Evolutionary conservation across 2,797 vertebrate species (phyloP), one percentile per base, ranked within the genome.

Genomic region (Halcyon smyrnensis): DNA sequence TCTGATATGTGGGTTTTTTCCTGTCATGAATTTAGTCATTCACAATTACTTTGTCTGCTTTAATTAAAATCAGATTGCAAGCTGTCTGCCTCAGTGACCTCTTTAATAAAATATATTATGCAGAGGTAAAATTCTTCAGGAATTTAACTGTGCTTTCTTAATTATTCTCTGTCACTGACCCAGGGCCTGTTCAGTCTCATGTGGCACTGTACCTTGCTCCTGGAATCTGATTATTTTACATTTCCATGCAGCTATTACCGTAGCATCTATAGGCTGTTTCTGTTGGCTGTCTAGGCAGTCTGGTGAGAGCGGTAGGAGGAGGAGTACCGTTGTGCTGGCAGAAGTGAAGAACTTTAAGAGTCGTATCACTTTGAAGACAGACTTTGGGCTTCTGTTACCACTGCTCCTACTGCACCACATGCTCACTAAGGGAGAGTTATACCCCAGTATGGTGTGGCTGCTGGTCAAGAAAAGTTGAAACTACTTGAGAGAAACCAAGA

Each of bases 41-140:
- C 48, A 65, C 11, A 59, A 45, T 65, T 82, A 25, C 19, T 83
- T 87, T n/a, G 15, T 28, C 23, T 41, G 15, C 18, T 90, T 74
- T 70, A 74, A 83, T 91, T 87, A 77, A 94, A 78, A 17, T 24
- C 25, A 32, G 18, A 32, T 54, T 45, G 30, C 20, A n/a, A 94
- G 25, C 70, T 82, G 30, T 45, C 28, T 91, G 53, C 34, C n/a
- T 85, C 1, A 4, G 45, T 56, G 39, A 48, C 13, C 10, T 87
- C 17, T 53, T 68, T 37, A 41, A 45, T 9, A 41, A 48, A 65
- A 86, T 59, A 6, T 30, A 15, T 59, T 73, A 11, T 45, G 39
- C 34, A 68, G 37, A 62, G 27, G 17, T 77, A 64, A 73, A 86
- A 81, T 75, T 94, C 17, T 50, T 25, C 37, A 48, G 41, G 9